Percentiles rank a stretch among this genome's conserved stretches.
These are phyloP conservation scores for Glaucomys volans DNA, from an alignment of 2,113 vertebrate genomes.

Conservation along the genomic window DNA sequence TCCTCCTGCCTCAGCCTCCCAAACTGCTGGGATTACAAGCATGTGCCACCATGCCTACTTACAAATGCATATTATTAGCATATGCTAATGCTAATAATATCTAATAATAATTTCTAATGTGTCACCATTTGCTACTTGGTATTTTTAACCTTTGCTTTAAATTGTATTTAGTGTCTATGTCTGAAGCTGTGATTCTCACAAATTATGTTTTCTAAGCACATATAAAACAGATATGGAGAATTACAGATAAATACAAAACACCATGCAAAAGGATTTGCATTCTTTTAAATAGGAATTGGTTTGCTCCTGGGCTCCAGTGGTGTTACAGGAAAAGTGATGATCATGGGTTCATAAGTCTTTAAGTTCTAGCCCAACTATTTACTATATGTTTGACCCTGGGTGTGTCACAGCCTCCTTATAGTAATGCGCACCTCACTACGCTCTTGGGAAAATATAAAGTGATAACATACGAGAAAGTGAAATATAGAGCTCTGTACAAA, in stretches of 20 bases:
- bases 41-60: too few relatives aligned
- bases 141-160: not conserved
- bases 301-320: not conserved
- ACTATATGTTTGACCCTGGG: not conserved
- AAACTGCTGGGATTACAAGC: too few relatives aligned
- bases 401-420: constrained; percentile 17
- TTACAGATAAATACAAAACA: not conserved
- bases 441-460: constrained; percentile 8
- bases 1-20: too few relatives aligned
- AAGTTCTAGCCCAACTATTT: not conserved
- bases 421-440: not conserved
- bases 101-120: not conserved
- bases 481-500: not conserved
- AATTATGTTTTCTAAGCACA: constrained; percentile 43
- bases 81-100: not conserved
- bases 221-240: not conserved
- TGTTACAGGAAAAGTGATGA: not conserved
- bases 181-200: constrained; percentile 39
- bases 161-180: not conserved
- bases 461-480: not conserved
- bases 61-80: not conserved
- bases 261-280: not conserved
- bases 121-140: not conserved
- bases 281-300: constrained; percentile 23
- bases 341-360: not conserved